Conservation (phyloP, 1,140 invertebrate genomes). For the Cylas formicarius region DNA sequence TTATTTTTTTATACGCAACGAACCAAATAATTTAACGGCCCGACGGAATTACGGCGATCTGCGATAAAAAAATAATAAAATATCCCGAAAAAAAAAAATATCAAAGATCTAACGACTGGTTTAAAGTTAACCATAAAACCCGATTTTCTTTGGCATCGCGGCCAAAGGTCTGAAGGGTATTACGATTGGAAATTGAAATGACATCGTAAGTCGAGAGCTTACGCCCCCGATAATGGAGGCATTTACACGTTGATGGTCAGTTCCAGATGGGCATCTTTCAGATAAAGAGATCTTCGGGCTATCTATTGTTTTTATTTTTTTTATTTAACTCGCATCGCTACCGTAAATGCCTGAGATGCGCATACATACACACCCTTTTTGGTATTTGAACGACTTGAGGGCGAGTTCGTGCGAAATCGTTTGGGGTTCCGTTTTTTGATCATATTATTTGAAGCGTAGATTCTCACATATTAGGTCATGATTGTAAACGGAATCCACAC, state of each 20-base stretch:
- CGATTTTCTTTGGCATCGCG: slow-evolving; percentile 25
- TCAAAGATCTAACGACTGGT: slow-evolving; percentile 19
- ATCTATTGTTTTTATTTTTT: no score
- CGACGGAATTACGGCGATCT: slow-evolving; percentile 27
- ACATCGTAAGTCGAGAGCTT: slow-evolving; percentile 35
- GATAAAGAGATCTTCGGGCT: no score
- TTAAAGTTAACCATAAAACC: slow-evolving; percentile 33
- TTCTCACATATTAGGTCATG: no score
- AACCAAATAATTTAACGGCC: slow-evolving; percentile 20
- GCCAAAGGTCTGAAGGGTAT: slow-evolving; percentile 24
- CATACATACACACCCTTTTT: no score
- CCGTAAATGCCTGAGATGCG: no score
- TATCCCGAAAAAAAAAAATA: slow-evolving; percentile 22
- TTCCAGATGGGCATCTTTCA: slow-evolving; percentile 19
- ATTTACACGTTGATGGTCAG: slow-evolving; percentile 34
- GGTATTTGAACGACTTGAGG: no score
- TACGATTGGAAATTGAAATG: slow-evolving; percentile 42
- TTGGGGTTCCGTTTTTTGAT: no score
- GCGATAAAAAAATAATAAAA: slow-evolving; percentile 30
- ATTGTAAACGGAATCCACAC: no score
- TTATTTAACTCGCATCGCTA: no score
- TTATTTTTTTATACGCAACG: slow-evolving; percentile 16
- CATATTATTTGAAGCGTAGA: no score
- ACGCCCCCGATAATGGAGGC: slow-evolving; percentile 33
- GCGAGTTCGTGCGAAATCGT: no score